phyloP scores from a whole-genome alignment of 2,797 vertebrate species.

The Emydoidea blandingii region DNA sequence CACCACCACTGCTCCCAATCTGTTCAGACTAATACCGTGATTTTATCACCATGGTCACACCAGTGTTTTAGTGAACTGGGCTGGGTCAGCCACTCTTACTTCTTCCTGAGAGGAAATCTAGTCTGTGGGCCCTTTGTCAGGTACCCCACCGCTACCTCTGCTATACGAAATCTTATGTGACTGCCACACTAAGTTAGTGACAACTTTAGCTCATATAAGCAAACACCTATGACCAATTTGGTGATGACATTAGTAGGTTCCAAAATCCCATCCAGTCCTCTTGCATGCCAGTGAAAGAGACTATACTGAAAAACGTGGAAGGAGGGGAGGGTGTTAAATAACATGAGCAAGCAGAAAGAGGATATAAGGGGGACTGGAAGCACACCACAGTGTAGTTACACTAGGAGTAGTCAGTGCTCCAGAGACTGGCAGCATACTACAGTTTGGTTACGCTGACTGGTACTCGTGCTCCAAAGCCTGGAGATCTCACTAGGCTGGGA shows the following conservation, averaged over 20 bases:
- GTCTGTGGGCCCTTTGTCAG: background rate
- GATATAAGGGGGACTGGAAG: background rate
- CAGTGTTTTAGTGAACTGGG: background rate
- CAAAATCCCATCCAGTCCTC: background rate
- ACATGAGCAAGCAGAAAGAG: constrained; percentile 27
- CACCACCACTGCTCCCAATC: background rate
- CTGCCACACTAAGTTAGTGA: constrained; percentile 24
- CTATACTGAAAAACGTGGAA: background rate
- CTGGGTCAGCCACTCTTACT: background rate
- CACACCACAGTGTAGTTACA: background rate
- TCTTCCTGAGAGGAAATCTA: background rate
- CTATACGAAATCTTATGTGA: background rate
- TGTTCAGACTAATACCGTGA: background rate
- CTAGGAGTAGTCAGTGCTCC: constrained; percentile 38
- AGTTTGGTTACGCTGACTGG: constrained; percentile 4
- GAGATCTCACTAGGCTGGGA: background rate
- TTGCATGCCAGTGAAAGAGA: background rate
- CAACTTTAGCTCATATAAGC: constrained; percentile 29
- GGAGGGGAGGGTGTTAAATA: background rate
- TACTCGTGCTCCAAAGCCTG: constrained; percentile 5
- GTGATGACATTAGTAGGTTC: background rate
- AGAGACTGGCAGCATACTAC: background rate
- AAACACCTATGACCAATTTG: background rate
- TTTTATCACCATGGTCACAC: background rate
- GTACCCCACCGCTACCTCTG: background rate